Evolutionary conservation across 2,113 vertebrate species (phyloP).

Genomic region (Tonatia bakeri): DNA sequence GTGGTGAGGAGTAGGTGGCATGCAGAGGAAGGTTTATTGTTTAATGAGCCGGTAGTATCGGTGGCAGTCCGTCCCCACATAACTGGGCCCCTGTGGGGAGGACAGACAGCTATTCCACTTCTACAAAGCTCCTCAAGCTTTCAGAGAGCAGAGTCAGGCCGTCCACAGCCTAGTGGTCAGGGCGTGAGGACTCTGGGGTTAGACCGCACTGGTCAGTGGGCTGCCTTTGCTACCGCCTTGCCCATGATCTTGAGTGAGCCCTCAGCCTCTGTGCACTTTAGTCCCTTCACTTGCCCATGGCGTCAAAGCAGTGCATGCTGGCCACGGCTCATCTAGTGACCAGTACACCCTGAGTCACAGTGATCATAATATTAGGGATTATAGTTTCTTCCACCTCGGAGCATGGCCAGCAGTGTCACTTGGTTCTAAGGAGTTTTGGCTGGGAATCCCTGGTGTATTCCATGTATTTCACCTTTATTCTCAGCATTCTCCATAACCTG

Average conservation of each 20-base stretch:
- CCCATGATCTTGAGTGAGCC: not conserved
- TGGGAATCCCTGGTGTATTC: not conserved
- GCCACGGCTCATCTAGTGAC: no score
- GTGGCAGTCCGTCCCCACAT: not conserved
- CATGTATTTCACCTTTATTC: not conserved
- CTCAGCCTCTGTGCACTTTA: not conserved
- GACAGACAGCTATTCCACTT: not conserved
- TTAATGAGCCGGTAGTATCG: not conserved
- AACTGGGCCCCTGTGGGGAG: not conserved
- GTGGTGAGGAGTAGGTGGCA: accelerated
- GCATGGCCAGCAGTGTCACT: not conserved
- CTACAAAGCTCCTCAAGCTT: not conserved
- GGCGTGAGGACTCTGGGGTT: not conserved
- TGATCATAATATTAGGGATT: not conserved
- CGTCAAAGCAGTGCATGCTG: not conserved
- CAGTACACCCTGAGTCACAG: not conserved
- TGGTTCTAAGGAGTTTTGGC: not conserved
- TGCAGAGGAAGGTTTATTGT: not conserved
- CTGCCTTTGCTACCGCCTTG: not conserved
- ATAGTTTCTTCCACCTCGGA: not conserved
- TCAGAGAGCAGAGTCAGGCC: not conserved
- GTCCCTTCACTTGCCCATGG: not conserved
- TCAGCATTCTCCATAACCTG: not conserved
- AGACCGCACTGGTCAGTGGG: not conserved
- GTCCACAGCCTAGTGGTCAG: not conserved